phyloP scores from a whole-genome alignment of 2,797 vertebrate genomes.

The Siniperca undulata region DNA sequence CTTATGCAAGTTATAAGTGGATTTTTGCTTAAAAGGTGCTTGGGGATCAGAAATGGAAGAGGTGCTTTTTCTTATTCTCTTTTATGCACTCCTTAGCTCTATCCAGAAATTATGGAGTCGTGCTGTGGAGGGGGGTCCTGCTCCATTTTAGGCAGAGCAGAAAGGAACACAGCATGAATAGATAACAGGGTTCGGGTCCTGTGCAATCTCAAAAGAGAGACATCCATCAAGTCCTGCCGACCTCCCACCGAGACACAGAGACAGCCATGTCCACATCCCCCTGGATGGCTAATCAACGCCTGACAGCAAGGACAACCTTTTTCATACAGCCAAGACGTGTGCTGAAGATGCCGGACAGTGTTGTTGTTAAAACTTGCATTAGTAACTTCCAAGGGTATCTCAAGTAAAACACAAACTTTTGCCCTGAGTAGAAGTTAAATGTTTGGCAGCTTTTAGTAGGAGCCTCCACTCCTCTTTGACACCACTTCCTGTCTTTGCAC shows the following conservation, averaged over 20 bases:
- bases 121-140: constrained; percentile 73
- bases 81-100: constrained; percentile 61
- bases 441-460: constrained; percentile 28
- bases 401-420: constrained; percentile 57
- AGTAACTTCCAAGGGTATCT: constrained; percentile 65
- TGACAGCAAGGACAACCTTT: constrained; percentile 74
- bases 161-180: constrained; percentile 70
- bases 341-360: constrained; percentile 19
- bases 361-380: constrained; percentile 59
- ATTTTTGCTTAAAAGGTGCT: constrained; percentile 77
- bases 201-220: constrained; percentile 69
- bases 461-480: constrained; percentile 28
- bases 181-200: constrained; percentile 66
- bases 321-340: constrained; percentile 44
- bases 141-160: constrained; percentile 69
- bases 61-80: constrained; percentile 63
- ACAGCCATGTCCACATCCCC: constrained; percentile 69
- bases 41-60: constrained; percentile 66
- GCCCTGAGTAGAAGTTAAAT: constrained; percentile 26
- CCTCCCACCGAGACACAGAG: constrained; percentile 66
- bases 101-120: constrained; percentile 57
- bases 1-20: constrained; percentile 66
- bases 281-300: constrained; percentile 66
- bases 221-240: constrained; percentile 75
- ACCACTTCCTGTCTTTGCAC: constrained; percentile 37